Percentiles rank a stretch among this genome's conserved stretches.
Conservation (phyloP, 2,113 vertebrate genomes). For the Hypomesus transpacificus region DNA sequence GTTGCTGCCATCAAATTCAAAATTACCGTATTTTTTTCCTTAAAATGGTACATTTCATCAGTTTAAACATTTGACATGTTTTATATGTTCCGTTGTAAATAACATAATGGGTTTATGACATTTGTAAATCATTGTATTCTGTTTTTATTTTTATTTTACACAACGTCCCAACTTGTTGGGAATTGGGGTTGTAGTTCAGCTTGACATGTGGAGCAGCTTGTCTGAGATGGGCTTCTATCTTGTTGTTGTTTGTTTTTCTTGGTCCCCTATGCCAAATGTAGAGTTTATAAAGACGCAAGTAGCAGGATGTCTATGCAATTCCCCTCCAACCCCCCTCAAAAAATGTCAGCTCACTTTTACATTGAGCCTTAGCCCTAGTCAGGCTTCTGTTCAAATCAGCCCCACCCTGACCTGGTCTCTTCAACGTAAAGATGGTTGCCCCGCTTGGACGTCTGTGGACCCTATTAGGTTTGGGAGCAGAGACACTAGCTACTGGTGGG, state of each 20-base stretch:
- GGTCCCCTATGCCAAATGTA: slow-evolving; percentile 64
- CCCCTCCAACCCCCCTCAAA: slow-evolving; percentile 39
- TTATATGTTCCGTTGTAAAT: too few species aligned
- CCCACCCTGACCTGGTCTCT: slow-evolving; percentile 30
- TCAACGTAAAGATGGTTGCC: slow-evolving; percentile 1
- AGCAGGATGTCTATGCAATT: slow-evolving; percentile 75
- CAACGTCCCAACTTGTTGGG: slow-evolving; percentile 6
- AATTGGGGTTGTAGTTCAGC: slow-evolving; percentile 35
- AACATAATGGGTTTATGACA: too few species aligned
- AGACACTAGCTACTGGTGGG: slow-evolving; percentile 48
- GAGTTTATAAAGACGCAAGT: slow-evolving; percentile 64
- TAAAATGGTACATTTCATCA: too few species aligned
- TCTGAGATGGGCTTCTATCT: slow-evolving; percentile 49
- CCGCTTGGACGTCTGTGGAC: slow-evolving; percentile 45
- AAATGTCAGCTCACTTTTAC: slow-evolving; percentile 32
- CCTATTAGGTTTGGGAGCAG: slow-evolving; percentile 32
- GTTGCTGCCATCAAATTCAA: too few species aligned
- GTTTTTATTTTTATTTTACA: too few species aligned
- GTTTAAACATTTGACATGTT: too few species aligned
- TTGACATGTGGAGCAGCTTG: slow-evolving; percentile 48
- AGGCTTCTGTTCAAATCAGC: slow-evolving; percentile 36
- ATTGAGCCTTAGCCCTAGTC: slow-evolving; percentile 9
- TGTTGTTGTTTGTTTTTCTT: slow-evolving; percentile 48
- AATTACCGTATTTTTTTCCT: too few species aligned
- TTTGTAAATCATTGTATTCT: too few species aligned